Evolutionary conservation across 2,888 invertebrate genomes (phyloP).

Genomic region (Euspilapteryx auroguttella): DNA sequence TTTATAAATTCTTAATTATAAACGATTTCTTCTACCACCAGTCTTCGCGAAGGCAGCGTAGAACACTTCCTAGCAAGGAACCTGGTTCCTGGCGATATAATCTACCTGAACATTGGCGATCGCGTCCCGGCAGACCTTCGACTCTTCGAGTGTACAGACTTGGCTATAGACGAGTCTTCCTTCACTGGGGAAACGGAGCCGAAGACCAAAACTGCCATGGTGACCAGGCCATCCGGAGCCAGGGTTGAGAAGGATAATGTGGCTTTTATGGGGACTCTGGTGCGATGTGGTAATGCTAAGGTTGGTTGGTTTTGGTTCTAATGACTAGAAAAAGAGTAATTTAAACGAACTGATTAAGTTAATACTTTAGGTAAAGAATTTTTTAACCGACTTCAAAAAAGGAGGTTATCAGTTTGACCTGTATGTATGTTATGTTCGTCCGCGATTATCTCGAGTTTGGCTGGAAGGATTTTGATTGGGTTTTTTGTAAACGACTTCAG

Average conservation of each 20-base stretch:
- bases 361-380: too few species aligned
- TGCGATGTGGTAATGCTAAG: constrained; percentile 94
- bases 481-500: too few species aligned
- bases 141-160: constrained; percentile 88
- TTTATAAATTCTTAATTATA: constrained; percentile 4
- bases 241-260: constrained; percentile 80
- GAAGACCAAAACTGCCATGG: constrained; percentile 72
- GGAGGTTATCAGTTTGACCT: too few species aligned
- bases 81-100: constrained; percentile 96
- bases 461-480: too few species aligned
- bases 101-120: constrained; percentile 91
- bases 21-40: constrained; percentile 27
- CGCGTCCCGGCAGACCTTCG: constrained; percentile 96
- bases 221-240: constrained; percentile 65
- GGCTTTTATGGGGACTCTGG: constrained; percentile 97
- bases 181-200: constrained; percentile 99
- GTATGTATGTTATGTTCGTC: too few species aligned
- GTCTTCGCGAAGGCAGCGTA: constrained; percentile 82
- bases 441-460: too few species aligned
- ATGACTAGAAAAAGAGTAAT: background rate
- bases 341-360: too few species aligned
- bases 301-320: constrained; percentile 45
- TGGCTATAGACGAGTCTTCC: constrained; percentile 96
- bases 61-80: constrained; percentile 93
- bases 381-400: too few species aligned